These are phyloP conservation scores for Berghia stephanieae DNA, from an alignment of 1,140 invertebrate genomes.

Conservation along the genomic window DNA sequence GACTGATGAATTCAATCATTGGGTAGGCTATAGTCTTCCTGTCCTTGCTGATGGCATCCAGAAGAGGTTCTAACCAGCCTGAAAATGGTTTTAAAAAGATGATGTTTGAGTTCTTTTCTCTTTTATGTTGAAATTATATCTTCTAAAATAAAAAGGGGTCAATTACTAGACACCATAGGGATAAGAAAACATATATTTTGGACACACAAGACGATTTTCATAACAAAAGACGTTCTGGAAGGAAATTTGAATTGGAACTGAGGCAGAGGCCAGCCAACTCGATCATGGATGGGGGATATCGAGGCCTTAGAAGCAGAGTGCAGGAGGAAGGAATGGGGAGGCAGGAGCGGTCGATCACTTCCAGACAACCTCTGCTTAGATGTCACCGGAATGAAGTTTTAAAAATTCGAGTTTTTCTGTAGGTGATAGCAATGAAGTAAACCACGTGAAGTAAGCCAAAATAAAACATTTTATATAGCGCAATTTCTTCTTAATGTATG, in stretches of 20 bases:
- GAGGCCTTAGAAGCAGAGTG: too few relatives aligned
- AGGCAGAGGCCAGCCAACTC: neutral
- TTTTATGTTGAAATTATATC: neutral
- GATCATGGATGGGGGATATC: too few relatives aligned
- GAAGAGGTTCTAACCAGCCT: slow-evolving; percentile 88
- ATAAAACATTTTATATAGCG: too few relatives aligned
- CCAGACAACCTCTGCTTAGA: too few relatives aligned
- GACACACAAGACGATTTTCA: neutral
- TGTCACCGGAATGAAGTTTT: too few relatives aligned
- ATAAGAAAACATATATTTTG: neutral
- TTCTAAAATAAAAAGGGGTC: neutral
- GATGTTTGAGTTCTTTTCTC: neutral
- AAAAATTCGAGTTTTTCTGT: too few relatives aligned
- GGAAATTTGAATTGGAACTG: neutral
- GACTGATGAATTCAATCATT: slow-evolving; percentile 95
- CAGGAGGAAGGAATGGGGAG: too few relatives aligned
- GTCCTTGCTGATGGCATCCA: slow-evolving; percentile 89
- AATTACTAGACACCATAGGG: too few relatives aligned
- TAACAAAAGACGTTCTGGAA: neutral
- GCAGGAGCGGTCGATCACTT: too few relatives aligned
- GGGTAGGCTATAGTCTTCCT: slow-evolving; percentile 81
- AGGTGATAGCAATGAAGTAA: too few relatives aligned
- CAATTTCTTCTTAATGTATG: too few relatives aligned
- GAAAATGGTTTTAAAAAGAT: neutral
- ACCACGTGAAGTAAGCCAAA: too few relatives aligned